A percentile compares a stretch with the other conserved stretches of the same genome.
Conservation (phyloP, 2,113 vertebrate species). For the Sebastes fasciatus region DNA sequence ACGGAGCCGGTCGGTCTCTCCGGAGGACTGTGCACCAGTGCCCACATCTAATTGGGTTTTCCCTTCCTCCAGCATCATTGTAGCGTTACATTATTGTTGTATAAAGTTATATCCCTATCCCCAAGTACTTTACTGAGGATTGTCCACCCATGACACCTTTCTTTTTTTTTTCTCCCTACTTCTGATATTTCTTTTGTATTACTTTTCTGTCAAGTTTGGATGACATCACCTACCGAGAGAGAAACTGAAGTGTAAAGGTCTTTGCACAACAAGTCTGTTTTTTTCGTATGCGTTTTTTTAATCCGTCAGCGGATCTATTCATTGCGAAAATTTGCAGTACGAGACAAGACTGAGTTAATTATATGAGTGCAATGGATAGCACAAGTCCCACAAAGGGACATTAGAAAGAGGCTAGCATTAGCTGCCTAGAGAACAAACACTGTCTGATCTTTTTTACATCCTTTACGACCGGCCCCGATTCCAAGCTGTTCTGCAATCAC, state of each 20-base stretch:
- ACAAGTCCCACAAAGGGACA: too few species aligned
- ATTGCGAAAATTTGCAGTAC: too few species aligned
- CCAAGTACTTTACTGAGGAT: constrained; percentile 45
- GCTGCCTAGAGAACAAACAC: too few species aligned
- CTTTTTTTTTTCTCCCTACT: background rate
- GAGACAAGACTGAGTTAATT: too few species aligned
- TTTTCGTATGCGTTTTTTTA: too few species aligned
- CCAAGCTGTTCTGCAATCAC: too few species aligned
- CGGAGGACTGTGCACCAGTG: constrained; percentile 69
- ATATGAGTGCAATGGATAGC: too few species aligned
- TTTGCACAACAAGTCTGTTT: too few species aligned
- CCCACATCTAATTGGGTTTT: constrained; percentile 78
- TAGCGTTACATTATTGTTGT: constrained; percentile 63
- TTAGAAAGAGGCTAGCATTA: too few species aligned
- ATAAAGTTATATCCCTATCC: constrained; percentile 57
- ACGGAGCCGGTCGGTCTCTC: constrained; percentile 59
- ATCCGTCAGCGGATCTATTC: too few species aligned
- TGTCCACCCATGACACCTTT: constrained; percentile 51
- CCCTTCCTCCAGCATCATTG: constrained; percentile 54
- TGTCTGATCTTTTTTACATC: too few species aligned
- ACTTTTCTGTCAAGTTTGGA: constrained; percentile 7
- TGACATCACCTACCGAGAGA: constrained; percentile 8
- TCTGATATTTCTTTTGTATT: constrained; percentile 12
- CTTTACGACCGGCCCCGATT: too few species aligned
- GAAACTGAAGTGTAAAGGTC: background rate